Percentiles rank a stretch among this genome's conserved stretches.
Conservation (phyloP, 2,797 vertebrate species). For the Gallinago stenura region DNA sequence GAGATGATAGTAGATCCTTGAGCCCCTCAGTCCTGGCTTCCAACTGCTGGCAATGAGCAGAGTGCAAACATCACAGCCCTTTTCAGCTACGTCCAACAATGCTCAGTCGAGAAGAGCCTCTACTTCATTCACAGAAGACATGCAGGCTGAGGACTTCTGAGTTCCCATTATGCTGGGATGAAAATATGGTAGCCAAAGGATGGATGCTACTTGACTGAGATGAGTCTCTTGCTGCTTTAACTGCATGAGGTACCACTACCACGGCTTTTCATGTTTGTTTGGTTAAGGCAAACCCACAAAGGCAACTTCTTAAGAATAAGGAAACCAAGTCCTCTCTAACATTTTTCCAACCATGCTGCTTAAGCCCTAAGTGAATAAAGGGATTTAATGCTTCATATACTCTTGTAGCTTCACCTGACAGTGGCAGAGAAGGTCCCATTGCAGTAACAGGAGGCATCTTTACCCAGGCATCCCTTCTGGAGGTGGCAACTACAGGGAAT, state of each 20-base stretch:
- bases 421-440: not conserved
- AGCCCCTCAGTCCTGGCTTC: not conserved
- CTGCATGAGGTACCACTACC: not conserved
- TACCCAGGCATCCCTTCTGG: not conserved
- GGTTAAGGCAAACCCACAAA: not conserved
- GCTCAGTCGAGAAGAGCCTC: not conserved
- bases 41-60: not conserved
- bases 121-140: not conserved
- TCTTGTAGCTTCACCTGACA: not conserved
- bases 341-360: not conserved
- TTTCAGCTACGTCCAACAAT: accelerated
- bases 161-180: not conserved
- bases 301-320: not conserved
- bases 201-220: not conserved
- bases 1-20: not conserved
- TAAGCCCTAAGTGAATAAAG: not conserved
- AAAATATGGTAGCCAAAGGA: not conserved
- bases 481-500: not conserved
- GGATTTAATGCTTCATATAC: not conserved
- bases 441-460: not conserved
- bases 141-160: accelerated
- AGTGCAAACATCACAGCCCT: accelerated
- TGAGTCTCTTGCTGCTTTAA: not conserved
- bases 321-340: not conserved
- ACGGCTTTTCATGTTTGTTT: not conserved